Conservation (phyloP, 2,888 invertebrate genomes). For the Epistrophe grossulariae region DNA sequence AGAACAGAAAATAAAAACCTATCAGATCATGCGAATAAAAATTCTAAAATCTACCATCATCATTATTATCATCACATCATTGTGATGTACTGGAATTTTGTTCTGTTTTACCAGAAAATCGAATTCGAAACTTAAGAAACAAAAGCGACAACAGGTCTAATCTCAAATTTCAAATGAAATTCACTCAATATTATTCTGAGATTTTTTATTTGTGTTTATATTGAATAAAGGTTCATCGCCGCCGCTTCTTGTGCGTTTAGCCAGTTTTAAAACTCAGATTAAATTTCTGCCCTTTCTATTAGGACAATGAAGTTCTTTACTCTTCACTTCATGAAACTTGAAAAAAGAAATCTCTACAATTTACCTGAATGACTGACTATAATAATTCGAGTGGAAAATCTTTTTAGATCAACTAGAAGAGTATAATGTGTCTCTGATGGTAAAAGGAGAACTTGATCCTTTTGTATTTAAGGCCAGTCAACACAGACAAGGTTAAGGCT, state of each 20-base stretch:
- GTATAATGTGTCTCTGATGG: constrained; percentile 63
- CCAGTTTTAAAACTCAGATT: constrained; percentile 78
- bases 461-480: constrained; percentile 36
- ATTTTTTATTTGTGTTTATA: constrained; percentile 15
- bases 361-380: constrained; percentile 61
- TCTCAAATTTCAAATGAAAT: constrained; percentile 75
- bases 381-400: constrained; percentile 72
- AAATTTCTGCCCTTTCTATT: constrained; percentile 81
- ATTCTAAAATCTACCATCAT: constrained; percentile 56
- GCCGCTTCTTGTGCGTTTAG: constrained; percentile 40
- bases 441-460: constrained; percentile 78
- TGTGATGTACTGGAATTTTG: constrained; percentile 52
- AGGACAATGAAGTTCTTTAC: constrained; percentile 42
- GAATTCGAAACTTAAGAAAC: constrained; percentile 63
- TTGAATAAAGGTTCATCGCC: constrained; percentile 7
- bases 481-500: constrained; percentile 7
- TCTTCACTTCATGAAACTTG: constrained; percentile 32
- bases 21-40: constrained; percentile 63
- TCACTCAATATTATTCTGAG: constrained; percentile 41
- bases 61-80: constrained; percentile 35
- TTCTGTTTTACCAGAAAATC: constrained; percentile 53
- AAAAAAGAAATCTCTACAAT: constrained; percentile 25
- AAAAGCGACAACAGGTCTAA: constrained; percentile 72
- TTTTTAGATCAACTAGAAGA: constrained; percentile 70
- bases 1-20: constrained; percentile 26